Base-by-base conservation (phyloP, 2,797 vertebrate species). In the Lemur catta region DNA sequence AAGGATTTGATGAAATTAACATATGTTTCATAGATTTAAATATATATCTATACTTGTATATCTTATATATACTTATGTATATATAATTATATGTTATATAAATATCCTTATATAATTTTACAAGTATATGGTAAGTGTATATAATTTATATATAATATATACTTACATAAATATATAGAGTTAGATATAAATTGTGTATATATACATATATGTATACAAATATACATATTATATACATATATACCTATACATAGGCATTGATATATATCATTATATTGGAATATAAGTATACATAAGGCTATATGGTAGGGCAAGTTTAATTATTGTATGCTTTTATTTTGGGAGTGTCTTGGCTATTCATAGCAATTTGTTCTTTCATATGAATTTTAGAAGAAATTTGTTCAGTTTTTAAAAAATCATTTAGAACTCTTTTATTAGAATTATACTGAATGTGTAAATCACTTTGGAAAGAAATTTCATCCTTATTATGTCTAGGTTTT, bases 91-190 rank as follows among this genome's bases (percentile, higher is more conserved):
- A 85, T 72, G 75, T 69, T 67, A 52, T 84, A 79, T 71, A 69
- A 95, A 79, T 91, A 90, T 75, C 18, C n/a, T 85, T 90, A 59
- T 67, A 74, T 55, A 96, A 80, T 75, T 81, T 89, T 82, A 52
- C 1, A 92, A 92, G 33, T 71, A 52, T 35, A 86, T 74, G 71
- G 13, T 92, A 92, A 69, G 11, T 72, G 63, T 71, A 71, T 84
- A 67, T 80, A 81, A 84, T 22, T 91, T 61, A 67, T 84, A 76
- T 50, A 13, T 80, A 12, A 33, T 76, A 72, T 81, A 65, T 71
- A 72, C 18, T 74, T 95, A 80, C 4, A 52, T 82, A 95, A 93
- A 87, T 92, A 52, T 38, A 84, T n/a, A 84, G 7, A 82, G 43
- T 94, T 90, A 81, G 50, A 59, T 96, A 90, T 48, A 90, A 87